A percentile compares a stretch with the other conserved stretches of the same genome.
Conservation (phyloP, 2,888 invertebrate species). For the Hypomecis atomaria region DNA sequence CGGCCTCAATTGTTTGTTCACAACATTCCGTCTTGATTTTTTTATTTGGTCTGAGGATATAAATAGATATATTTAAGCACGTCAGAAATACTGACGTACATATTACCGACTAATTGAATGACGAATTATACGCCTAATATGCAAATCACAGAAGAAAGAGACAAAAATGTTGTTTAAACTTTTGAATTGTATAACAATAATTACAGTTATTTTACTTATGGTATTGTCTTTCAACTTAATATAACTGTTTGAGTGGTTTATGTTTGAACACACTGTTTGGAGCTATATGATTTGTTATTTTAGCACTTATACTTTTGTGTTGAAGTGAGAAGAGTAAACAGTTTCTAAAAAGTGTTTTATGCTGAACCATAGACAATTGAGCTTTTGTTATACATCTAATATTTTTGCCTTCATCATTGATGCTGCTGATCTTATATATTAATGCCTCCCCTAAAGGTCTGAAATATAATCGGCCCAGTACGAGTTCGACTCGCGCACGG, state of each 20-base stretch:
- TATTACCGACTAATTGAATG: too few species aligned
- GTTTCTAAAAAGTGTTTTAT: not conserved
- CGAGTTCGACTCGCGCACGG: too few species aligned
- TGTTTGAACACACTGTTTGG: slow-evolving; percentile 7
- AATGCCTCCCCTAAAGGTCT: too few species aligned
- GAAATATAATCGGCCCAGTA: too few species aligned
- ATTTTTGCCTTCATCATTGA: not conserved
- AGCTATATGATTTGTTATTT: slow-evolving; percentile 21
- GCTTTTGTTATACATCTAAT: not conserved
- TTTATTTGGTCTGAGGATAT: too few species aligned
- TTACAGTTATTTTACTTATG: not conserved
- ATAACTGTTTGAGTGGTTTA: slow-evolving; percentile 7
- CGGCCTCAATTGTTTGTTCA: too few species aligned
- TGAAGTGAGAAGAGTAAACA: slow-evolving; percentile 17
- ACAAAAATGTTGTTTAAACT: too few species aligned
- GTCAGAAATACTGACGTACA: too few species aligned
- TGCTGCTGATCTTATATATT: too few species aligned
- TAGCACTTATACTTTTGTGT: slow-evolving; percentile 27
- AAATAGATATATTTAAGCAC: too few species aligned
- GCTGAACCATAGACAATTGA: not conserved
- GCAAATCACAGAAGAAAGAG: not conserved
- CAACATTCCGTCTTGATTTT: too few species aligned
- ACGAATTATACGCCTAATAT: too few species aligned
- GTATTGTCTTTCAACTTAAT: slow-evolving; percentile 19
- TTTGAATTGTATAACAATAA: slow-evolving; percentile 1